phyloP scores from a whole-genome alignment of 1,140 invertebrate species.

The Procambarus clarkii region DNA sequence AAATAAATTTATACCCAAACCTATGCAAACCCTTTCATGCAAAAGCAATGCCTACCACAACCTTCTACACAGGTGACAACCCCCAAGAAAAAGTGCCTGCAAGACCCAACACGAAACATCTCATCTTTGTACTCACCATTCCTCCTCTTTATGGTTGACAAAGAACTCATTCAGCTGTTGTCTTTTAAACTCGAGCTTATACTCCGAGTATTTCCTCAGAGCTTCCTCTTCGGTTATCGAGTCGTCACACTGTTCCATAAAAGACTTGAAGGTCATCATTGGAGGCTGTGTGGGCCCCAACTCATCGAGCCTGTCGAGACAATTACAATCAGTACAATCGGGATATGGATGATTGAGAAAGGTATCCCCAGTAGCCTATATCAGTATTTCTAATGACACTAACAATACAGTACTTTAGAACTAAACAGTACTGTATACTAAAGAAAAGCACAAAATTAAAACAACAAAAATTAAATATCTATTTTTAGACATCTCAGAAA shows the following conservation, averaged over 20 bases:
- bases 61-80: neutral
- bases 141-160: constrained; percentile 98
- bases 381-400: too few relatives aligned
- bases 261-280: constrained; percentile 98
- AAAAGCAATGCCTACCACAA: neutral
- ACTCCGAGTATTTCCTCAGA: constrained; percentile 97
- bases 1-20: neutral
- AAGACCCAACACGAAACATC: neutral
- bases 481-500: too few relatives aligned
- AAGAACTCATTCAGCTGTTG: constrained; percentile 99
- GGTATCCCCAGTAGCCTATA: too few relatives aligned
- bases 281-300: constrained; percentile 83
- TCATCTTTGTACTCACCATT: constrained; percentile 87
- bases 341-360: too few relatives aligned
- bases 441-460: too few relatives aligned
- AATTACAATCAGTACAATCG: neutral
- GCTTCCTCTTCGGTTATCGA: constrained; percentile 98
- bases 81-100: neutral
- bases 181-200: constrained; percentile 96
- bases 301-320: constrained; percentile 72
- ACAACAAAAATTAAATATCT: too few relatives aligned
- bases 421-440: too few relatives aligned
- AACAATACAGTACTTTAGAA: too few relatives aligned
- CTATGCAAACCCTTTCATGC: neutral
- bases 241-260: constrained; percentile 96